Evolutionary conservation across 2,797 vertebrate species (phyloP).

Genomic region (Brachymystax lenok): DNA sequence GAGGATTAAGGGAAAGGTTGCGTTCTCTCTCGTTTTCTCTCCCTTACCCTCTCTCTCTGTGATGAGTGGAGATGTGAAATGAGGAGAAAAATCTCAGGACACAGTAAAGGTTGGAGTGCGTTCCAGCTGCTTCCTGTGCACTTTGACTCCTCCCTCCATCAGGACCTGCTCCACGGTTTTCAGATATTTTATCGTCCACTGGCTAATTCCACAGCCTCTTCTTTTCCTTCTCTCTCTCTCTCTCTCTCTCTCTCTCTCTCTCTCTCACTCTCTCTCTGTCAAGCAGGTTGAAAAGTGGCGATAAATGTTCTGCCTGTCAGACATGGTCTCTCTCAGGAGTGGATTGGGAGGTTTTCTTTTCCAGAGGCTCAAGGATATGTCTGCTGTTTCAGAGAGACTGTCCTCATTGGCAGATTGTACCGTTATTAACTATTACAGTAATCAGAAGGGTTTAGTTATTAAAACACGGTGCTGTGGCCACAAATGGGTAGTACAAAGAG

Average conservation of each 20-base stretch:
- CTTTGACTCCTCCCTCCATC: background rate
- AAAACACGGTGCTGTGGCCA: no score
- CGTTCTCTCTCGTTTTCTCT: slow-evolving; percentile 4
- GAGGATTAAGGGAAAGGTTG: slow-evolving; percentile 39
- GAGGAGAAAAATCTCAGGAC: background rate
- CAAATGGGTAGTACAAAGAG: no score
- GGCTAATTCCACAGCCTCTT: background rate
- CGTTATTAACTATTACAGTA: no score
- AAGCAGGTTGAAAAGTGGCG: background rate
- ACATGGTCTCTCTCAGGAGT: background rate
- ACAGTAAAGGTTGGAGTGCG: background rate
- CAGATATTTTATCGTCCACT: background rate
- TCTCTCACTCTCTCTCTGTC: background rate
- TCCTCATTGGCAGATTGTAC: no score
- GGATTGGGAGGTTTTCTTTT: background rate
- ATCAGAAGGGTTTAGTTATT: no score
- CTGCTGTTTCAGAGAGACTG: no score
- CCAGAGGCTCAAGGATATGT: background rate
- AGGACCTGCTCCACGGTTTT: background rate
- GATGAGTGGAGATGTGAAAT: background rate
- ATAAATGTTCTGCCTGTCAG: background rate
- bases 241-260: background rate
- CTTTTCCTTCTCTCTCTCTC: background rate
- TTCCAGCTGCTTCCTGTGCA: background rate
- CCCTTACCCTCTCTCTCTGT: background rate